Evolutionary conservation across 2,888 invertebrate species (phyloP).

Genomic region (Pedicia rivosa): DNA sequence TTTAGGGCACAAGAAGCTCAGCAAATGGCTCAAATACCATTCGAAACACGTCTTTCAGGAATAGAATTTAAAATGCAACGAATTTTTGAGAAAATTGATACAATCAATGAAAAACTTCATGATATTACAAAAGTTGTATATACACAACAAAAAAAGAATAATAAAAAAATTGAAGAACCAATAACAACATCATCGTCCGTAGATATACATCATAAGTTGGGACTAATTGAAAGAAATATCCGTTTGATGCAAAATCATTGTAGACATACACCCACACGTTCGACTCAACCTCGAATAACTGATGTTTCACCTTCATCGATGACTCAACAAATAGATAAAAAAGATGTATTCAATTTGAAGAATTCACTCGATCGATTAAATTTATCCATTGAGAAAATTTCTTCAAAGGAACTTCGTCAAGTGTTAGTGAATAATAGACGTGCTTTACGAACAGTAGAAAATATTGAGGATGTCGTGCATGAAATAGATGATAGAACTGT

Average conservation of each 20-base stretch:
- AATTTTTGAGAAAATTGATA: no score
- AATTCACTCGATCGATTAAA: conserved; percentile 27
- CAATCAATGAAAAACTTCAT: no score
- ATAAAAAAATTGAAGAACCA: no score
- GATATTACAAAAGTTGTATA: no score
- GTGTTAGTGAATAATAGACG: conserved; percentile 19
- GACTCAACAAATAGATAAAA: conserved; percentile 11
- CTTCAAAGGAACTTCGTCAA: conserved; percentile 17
- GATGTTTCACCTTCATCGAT: conserved; percentile 10
- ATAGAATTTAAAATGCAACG: no score
- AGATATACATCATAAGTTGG: no score
- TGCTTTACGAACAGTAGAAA: conserved; percentile 21
- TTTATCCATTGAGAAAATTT: conserved; percentile 19
- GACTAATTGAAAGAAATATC: no score
- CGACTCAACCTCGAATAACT: no score
- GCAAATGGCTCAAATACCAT: conserved; percentile 16
- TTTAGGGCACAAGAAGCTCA: conserved; percentile 15
- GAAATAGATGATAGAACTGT: conserved; percentile 22
- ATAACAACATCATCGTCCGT: no score
- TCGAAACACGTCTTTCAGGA: neutral
- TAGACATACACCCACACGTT: no score
- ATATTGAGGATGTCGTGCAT: conserved; percentile 19
- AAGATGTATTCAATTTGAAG: conserved; percentile 26
- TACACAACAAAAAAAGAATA: no score
- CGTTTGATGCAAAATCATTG: no score